A percentile compares a stretch with the other conserved stretches of the same genome.
Conservation (phyloP, 2,113 vertebrate species). For the Corythoichthys intestinalis region DNA sequence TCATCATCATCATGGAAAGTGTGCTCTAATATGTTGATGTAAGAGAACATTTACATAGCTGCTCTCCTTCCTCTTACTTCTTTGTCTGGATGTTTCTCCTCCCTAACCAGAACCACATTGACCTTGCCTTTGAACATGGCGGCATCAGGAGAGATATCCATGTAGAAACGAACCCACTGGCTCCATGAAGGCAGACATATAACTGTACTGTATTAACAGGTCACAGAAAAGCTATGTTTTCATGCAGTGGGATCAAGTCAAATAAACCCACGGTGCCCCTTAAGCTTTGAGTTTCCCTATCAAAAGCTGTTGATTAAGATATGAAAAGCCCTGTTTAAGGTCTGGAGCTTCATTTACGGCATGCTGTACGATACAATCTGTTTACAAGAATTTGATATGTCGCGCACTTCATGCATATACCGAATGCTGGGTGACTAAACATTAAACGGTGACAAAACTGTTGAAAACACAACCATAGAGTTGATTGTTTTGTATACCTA, state of each 20-base stretch:
- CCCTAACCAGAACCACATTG: slow-evolving; percentile 67
- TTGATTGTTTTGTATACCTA: not conserved
- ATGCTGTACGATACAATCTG: slow-evolving; percentile 21
- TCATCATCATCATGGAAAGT: slow-evolving; percentile 28
- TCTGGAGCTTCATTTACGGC: slow-evolving; percentile 6
- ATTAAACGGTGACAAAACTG: not conserved
- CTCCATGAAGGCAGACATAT: slow-evolving; percentile 54
- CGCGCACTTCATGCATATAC: slow-evolving; percentile 28
- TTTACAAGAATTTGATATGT: slow-evolving; percentile 17
- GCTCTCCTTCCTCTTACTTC: slow-evolving; percentile 36
- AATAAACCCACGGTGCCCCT: slow-evolving; percentile 52
- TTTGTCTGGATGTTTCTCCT: slow-evolving; percentile 45
- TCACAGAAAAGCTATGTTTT: slow-evolving; percentile 54
- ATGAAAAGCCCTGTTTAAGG: not conserved
- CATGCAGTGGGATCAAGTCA: slow-evolving; percentile 57
- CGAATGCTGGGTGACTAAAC: not conserved
- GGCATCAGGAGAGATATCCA: slow-evolving; percentile 33
- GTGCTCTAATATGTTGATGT: slow-evolving; percentile 55
- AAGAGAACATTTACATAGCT: slow-evolving; percentile 56
- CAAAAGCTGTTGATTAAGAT: slow-evolving; percentile 48
- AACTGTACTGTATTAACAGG: slow-evolving; percentile 57
- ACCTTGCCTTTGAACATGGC: slow-evolving; percentile 44
- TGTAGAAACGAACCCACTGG: slow-evolving; percentile 29
- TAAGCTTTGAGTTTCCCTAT: slow-evolving; percentile 45
- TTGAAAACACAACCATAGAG: not conserved